These are phyloP conservation scores for Sebastes taczanowskii DNA, from an alignment of 2,797 vertebrate species.

Conservation along the genomic window DNA sequence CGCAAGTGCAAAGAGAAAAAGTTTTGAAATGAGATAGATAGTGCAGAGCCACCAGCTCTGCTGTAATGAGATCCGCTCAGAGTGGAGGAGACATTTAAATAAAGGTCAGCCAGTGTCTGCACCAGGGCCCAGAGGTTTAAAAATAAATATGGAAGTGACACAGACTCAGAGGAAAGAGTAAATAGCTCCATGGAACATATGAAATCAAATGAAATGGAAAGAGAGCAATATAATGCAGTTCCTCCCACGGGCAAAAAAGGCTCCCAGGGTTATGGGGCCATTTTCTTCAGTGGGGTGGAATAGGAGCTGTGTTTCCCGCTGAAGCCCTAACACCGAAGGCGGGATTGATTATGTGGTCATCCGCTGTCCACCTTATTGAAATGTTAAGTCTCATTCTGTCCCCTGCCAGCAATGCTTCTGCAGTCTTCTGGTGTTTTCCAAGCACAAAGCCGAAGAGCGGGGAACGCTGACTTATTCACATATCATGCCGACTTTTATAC, in stretches of 20 bases:
- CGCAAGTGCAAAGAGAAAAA: slow-evolving; percentile 69
- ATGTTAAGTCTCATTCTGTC: slow-evolving; percentile 60
- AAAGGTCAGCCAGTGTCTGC: slow-evolving; percentile 84
- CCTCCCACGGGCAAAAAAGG: slow-evolving; percentile 58
- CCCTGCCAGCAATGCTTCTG: slow-evolving; percentile 33
- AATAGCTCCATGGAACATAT: slow-evolving; percentile 80
- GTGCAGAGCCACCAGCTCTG: slow-evolving; percentile 76
- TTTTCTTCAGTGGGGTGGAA: slow-evolving; percentile 51
- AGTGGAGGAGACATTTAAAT: slow-evolving; percentile 86
- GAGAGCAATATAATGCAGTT: slow-evolving; percentile 73
- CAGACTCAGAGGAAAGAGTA: slow-evolving; percentile 78
- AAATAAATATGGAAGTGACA: slow-evolving; percentile 84
- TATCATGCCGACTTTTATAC: slow-evolving; percentile 43
- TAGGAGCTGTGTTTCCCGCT: slow-evolving; percentile 36
- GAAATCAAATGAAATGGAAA: slow-evolving; percentile 81
- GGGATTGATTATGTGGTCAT: slow-evolving; percentile 66
- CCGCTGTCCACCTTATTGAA: slow-evolving; percentile 61
- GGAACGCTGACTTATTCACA: slow-evolving; percentile 49
- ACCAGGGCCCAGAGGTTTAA: slow-evolving; percentile 80
- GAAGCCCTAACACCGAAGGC: slow-evolving; percentile 32
- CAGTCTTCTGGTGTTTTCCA: slow-evolving; percentile 37
- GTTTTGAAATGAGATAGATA: slow-evolving; percentile 75
- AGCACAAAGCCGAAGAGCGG: slow-evolving; percentile 25
- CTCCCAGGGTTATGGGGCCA: slow-evolving; percentile 40
- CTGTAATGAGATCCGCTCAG: slow-evolving; percentile 85